Conservation (phyloP, 2,888 invertebrate genomes). For the Aspidiotus destructor region DNA sequence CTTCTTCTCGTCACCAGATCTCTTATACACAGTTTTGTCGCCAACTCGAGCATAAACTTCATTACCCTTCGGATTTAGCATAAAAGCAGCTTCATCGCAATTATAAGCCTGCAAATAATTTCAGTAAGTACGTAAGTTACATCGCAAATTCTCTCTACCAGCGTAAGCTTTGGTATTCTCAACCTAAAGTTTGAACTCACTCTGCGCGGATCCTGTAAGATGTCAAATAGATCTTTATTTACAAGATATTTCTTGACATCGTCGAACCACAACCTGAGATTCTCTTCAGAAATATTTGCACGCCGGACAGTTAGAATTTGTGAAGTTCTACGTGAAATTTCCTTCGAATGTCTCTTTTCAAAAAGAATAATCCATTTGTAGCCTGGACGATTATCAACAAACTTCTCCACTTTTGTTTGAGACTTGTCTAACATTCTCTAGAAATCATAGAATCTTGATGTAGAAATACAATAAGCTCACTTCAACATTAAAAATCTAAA, state of each 20-base stretch:
- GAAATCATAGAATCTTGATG: background rate
- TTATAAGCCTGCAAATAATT: background rate
- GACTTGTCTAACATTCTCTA: background rate
- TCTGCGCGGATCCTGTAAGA: no score
- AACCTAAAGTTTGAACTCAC: no score
- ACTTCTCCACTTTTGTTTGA: background rate
- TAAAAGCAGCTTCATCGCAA: constrained; percentile 4
- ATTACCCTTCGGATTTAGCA: background rate
- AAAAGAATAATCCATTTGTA: background rate
- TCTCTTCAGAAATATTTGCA: constrained; percentile 21
- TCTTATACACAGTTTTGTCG: background rate
- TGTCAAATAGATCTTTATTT: no score
- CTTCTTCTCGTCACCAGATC: background rate
- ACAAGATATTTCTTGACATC: constrained; percentile 10
- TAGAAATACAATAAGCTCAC: background rate
- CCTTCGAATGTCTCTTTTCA: constrained; percentile 19
- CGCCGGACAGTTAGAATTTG: background rate
- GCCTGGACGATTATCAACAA: background rate
- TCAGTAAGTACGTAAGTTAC: background rate
- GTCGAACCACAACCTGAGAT: constrained; percentile 23
- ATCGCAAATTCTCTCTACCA: background rate
- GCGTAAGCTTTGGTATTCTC: no score
- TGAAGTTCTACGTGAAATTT: background rate
- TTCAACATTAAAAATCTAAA: background rate
- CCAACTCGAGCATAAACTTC: background rate